phyloP scores from a whole-genome alignment of 2,113 vertebrate species.

The Protobothrops flavoviridis region DNA sequence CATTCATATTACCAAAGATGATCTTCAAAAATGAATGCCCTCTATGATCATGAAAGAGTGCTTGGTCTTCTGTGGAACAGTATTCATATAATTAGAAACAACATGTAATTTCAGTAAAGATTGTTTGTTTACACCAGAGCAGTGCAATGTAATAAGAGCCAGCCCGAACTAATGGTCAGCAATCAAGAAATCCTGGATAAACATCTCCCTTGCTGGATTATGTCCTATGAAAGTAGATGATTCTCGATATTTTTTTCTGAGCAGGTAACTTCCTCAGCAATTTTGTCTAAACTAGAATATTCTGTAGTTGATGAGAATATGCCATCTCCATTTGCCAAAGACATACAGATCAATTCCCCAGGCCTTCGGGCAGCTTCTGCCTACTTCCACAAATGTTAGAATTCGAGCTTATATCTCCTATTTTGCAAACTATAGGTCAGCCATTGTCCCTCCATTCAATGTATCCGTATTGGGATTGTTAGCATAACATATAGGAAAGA shows the following conservation, averaged over 20 bases:
- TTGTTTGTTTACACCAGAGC: background rate
- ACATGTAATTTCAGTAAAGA: background rate
- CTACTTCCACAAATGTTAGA: background rate
- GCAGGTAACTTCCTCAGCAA: background rate
- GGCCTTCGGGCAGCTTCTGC: background rate
- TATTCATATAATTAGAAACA: background rate
- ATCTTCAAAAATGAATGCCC: slow-evolving; percentile 35
- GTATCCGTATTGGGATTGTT: background rate
- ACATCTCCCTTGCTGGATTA: background rate
- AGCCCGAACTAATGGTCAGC: background rate
- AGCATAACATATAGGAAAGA: background rate
- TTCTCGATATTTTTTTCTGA: background rate
- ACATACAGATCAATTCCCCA: background rate
- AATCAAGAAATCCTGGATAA: background rate
- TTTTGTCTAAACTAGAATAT: background rate
- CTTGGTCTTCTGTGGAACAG: slow-evolving; percentile 11
- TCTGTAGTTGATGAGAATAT: background rate
- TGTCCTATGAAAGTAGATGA: background rate
- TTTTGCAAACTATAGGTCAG: background rate
- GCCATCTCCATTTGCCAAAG: background rate
- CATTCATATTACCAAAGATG: background rate
- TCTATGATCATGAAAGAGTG: slow-evolving; percentile 32
- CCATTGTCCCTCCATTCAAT: background rate
- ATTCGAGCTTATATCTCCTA: background rate
- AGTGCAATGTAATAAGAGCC: background rate